Evolutionary conservation across 2,888 invertebrate genomes (phyloP).

Genomic region (Campoplex nolae): DNA sequence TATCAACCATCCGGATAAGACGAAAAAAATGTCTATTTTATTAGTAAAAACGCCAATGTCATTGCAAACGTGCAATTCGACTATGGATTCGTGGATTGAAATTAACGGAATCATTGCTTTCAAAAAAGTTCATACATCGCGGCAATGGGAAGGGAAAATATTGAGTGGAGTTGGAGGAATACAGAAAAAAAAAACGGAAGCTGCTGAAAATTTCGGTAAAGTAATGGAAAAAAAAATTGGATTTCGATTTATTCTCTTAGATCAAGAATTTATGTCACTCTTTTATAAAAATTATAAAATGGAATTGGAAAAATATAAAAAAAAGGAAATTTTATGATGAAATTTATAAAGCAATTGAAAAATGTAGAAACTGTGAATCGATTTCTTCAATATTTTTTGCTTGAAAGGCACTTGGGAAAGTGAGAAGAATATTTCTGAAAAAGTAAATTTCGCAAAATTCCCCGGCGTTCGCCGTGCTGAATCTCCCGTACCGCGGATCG

Average conservation of each 20-base stretch:
- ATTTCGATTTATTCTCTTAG: neutral
- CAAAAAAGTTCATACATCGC: neutral
- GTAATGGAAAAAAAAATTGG: constrained; percentile 18
- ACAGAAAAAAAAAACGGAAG: neutral
- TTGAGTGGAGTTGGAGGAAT: neutral
- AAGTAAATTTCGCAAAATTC: neutral
- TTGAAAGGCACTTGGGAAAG: neutral
- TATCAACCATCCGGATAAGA: constrained; percentile 58
- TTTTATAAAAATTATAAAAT: neutral
- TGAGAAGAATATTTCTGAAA: neutral
- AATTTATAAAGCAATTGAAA: no score
- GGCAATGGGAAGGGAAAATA: neutral
- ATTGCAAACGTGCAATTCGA: neutral
- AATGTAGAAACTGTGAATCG: no score
- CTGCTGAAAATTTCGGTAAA: constrained; percentile 49
- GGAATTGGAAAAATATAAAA: neutral
- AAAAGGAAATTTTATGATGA: no score
- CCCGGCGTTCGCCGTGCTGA: neutral
- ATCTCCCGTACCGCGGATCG: constrained; percentile 4
- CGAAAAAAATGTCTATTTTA: constrained; percentile 9
- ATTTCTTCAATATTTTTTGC: no score
- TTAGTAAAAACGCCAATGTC: neutral
- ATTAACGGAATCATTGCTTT: neutral
- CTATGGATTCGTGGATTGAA: neutral
- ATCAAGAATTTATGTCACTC: neutral